Conservation (phyloP, 2,797 vertebrate species). For the Buphagus erythrorhynchus region DNA sequence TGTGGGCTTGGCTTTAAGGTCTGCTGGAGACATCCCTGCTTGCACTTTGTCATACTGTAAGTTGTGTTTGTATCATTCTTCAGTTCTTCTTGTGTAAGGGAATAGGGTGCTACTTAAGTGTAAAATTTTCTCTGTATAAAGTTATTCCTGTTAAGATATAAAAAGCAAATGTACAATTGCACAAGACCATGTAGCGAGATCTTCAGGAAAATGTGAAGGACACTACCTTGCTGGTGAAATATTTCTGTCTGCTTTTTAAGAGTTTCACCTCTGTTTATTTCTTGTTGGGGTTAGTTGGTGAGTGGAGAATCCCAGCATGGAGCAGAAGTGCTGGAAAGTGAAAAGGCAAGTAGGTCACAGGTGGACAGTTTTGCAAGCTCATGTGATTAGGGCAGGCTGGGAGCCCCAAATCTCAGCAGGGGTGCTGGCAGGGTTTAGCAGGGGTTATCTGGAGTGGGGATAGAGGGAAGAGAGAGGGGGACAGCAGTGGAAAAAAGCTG, state of each 20-base stretch:
- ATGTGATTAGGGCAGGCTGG: background rate
- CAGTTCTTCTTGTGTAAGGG: background rate
- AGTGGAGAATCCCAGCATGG: background rate
- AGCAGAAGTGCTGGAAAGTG: background rate
- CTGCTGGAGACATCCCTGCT: background rate
- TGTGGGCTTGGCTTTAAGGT: background rate
- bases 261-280: background rate
- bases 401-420: background rate
- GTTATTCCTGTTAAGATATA: background rate
- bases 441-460: background rate
- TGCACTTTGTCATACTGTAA: background rate
- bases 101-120: background rate
- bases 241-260: background rate
- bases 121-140: background rate
- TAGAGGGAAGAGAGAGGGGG: background rate
- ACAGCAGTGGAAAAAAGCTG: background rate
- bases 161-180: background rate
- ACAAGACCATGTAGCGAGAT: rapidly evolving
- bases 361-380: background rate
- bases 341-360: background rate
- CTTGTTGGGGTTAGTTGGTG: background rate
- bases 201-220: background rate
- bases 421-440: background rate
- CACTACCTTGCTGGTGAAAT: background rate
- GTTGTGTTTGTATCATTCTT: background rate